phyloP scores from a whole-genome alignment of 2,888 invertebrate genomes.

The Meloe dianella region DNA sequence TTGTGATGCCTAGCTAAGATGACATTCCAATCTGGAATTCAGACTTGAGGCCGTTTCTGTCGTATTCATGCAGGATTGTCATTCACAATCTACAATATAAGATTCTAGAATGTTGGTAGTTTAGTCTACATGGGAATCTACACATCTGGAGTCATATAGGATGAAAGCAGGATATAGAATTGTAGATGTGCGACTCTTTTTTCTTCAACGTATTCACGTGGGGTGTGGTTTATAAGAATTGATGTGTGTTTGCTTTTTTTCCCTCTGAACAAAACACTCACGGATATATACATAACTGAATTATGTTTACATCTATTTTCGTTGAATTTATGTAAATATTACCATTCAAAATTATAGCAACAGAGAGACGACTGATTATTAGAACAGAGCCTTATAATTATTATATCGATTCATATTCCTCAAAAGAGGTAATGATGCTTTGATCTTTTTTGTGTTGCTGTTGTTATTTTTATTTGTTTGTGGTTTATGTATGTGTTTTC shows the following conservation, averaged over 20 bases:
- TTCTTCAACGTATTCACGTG: conserved; percentile 2
- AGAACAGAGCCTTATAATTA: too few species aligned
- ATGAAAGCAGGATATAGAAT: conserved; percentile 25
- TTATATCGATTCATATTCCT: too few species aligned
- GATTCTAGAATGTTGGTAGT: conserved; percentile 22
- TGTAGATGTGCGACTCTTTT: neutral
- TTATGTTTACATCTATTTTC: neutral
- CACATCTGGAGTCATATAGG: conserved; percentile 26
- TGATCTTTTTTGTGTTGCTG: neutral
- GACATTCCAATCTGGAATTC: conserved; percentile 35
- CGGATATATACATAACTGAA: neutral
- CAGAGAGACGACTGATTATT: neutral
- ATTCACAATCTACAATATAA: conserved; percentile 5
- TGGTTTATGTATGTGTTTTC: conserved; percentile 1
- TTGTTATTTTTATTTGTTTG: neutral
- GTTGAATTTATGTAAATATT: neutral
- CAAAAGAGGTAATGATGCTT: neutral
- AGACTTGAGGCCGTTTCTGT: conserved; percentile 22
- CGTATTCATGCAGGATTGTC: conserved; percentile 30
- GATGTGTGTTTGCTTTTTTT: neutral
- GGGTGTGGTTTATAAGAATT: conserved; percentile 2
- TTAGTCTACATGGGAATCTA: conserved; percentile 27
- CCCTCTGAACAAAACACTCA: neutral
- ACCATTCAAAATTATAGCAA: neutral
- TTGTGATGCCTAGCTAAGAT: conserved; percentile 17